These are phyloP conservation scores for Himantopus leucocephalus DNA, from an alignment of 2,113 vertebrate species.

Conservation along the genomic window DNA sequence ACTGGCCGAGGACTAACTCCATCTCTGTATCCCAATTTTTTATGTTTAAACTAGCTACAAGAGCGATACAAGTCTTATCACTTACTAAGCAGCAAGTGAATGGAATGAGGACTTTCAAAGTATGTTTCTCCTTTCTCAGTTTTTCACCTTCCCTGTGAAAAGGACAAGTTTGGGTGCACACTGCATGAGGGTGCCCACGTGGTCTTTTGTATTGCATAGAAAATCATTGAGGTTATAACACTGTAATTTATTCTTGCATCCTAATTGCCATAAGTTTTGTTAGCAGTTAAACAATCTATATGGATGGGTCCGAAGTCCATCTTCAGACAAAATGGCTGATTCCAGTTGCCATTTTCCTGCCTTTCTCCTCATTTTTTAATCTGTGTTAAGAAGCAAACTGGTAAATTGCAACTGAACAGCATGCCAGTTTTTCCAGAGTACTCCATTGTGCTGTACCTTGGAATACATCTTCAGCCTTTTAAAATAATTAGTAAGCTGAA, in stretches of 20 bases:
- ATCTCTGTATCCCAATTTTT: not conserved
- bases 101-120: not conserved
- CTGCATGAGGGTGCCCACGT: fast-evolving
- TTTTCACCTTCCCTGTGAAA: not conserved
- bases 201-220: not conserved
- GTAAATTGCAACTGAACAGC: not conserved
- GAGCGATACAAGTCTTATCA: not conserved
- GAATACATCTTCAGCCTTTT: not conserved
- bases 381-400: not conserved
- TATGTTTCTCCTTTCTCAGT: not conserved
- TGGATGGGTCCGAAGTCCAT: not conserved
- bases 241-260: not conserved
- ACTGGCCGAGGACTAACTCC: not conserved
- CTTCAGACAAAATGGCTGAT: not conserved
- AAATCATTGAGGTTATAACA: not conserved
- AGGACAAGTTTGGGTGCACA: not conserved
- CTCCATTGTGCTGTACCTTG: not conserved
- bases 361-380: not conserved
- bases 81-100: not conserved
- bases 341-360: not conserved
- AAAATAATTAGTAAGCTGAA: not conserved
- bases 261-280: not conserved
- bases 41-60: not conserved
- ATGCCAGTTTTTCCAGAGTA: not conserved
- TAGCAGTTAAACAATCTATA: not conserved